Evolutionary conservation across 2,113 vertebrate species (phyloP), one percentile per base, ranked within the genome.

Genomic region (Orientallactaga bullata): DNA sequence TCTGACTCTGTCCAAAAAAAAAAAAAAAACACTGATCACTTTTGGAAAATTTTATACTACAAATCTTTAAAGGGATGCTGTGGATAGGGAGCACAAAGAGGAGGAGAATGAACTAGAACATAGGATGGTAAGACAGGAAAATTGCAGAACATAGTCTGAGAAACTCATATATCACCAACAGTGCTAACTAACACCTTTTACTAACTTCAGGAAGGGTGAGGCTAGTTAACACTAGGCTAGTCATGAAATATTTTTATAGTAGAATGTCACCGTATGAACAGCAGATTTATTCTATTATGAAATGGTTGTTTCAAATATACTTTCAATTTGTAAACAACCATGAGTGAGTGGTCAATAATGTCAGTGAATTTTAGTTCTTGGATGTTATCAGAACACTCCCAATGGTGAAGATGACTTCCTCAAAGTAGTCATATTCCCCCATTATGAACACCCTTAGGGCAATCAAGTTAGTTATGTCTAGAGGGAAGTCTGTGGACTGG

Each of bases 31-130:
- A n/a, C n/a, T n/a, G n/a, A 94, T 7, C 39, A 42, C 37, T 60
- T 26, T 72, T 83, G n/a, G 74, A 92, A 55, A 92, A 66, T 82
- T 66, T 84, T 87, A 32, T 32, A 89, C 83, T 90, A 18, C 16
- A 63, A 17, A 94, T 94, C 63, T 95, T 81, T 85, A 42, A 71
- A 95, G 37, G n/a, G 79, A n/a, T 32, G 61, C 21, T 42, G 85
- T 78, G 71, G 26, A 32, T 21, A 85, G 2, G 47, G 28, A 85
- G 23, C 3, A 82, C 37, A 82, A 76, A 42, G 2, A 20, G 13
- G 12, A 10, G 39, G 4, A 58, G 77, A 68, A 78, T 26, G 61
- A 65, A 23, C 65, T 61, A 47, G 7, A 91, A 71, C 7, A 47
- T 24, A 85, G 28, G 28, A 79, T 69, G 7, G n/a, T 11, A 71